These are phyloP conservation scores for Drosophila suzukii DNA, from an alignment of 1,140 invertebrate genomes.

Conservation along the genomic window DNA sequence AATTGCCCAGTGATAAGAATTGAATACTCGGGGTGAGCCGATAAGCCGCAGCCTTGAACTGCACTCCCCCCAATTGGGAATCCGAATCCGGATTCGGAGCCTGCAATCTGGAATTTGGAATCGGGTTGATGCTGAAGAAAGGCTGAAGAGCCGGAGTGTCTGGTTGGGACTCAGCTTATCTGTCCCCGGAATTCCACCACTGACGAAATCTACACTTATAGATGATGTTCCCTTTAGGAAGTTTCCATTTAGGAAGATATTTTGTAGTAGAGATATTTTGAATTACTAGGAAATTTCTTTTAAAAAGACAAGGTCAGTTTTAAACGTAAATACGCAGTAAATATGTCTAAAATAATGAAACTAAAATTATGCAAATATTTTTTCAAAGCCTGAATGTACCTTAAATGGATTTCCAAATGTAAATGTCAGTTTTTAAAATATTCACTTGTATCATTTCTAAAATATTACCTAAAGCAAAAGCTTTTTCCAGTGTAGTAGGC, in stretches of 20 bases:
- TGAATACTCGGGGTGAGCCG: background rate
- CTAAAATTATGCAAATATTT: no score
- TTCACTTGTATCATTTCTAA: background rate
- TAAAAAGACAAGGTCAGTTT: background rate
- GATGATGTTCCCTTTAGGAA: background rate
- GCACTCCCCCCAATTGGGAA: background rate
- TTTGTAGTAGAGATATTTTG: background rate
- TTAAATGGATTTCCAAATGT: no score
- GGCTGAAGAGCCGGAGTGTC: slow-evolving; percentile 7
- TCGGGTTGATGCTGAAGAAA: background rate
- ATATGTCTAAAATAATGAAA: no score
- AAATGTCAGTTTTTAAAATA: background rate
- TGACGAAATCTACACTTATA: background rate
- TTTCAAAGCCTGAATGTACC: no score
- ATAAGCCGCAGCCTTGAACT: slow-evolving; percentile 44
- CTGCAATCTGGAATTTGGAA: background rate
- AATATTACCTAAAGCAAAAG: background rate
- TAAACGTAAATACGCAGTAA: no score
- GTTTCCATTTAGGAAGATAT: no score
- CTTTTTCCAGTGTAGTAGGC: slow-evolving; percentile 6
- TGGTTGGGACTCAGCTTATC: slow-evolving; percentile 14
- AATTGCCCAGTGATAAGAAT: slow-evolving; percentile 33
- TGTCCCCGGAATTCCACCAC: background rate
- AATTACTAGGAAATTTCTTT: background rate
- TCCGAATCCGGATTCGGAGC: slow-evolving; percentile 5